Evolutionary conservation across 2,888 invertebrate genomes (phyloP).

Genomic region (Philopedon plagiatum): DNA sequence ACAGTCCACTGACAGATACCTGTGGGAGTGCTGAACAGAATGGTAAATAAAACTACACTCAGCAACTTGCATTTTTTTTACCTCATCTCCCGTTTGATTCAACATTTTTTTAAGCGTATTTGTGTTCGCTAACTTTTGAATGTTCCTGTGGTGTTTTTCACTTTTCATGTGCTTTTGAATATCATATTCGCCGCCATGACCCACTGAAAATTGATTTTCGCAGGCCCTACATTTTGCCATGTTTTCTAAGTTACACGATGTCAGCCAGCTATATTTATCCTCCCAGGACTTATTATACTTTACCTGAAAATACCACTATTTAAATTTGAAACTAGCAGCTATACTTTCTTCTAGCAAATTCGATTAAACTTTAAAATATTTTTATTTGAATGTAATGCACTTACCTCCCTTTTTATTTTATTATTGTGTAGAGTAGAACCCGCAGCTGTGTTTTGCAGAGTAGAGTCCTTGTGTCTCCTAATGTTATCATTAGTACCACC

Average conservation of each 20-base stretch:
- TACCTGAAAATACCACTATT: neutral
- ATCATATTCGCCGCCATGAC: neutral
- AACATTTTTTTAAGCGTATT: neutral
- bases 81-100: neutral
- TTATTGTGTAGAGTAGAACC: neutral
- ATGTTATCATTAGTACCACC: neutral
- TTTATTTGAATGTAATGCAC: neutral
- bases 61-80: neutral
- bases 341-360: neutral
- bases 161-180: neutral
- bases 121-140: neutral
- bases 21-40: neutral
- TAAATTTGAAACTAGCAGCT: neutral
- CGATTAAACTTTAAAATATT: neutral
- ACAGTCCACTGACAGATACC: conserved; percentile 10
- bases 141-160: neutral
- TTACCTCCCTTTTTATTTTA: neutral
- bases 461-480: neutral
- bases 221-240: neutral
- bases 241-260: neutral
- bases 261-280: neutral
- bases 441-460: neutral
- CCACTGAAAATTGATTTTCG: neutral
- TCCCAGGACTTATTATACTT: too few relatives aligned
- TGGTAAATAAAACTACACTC: conserved; percentile 12